Percentiles rank a stretch among this genome's conserved stretches.
Evolutionary conservation across 2,888 invertebrate species (phyloP).

Genomic region (Drosophila koepferae): DNA sequence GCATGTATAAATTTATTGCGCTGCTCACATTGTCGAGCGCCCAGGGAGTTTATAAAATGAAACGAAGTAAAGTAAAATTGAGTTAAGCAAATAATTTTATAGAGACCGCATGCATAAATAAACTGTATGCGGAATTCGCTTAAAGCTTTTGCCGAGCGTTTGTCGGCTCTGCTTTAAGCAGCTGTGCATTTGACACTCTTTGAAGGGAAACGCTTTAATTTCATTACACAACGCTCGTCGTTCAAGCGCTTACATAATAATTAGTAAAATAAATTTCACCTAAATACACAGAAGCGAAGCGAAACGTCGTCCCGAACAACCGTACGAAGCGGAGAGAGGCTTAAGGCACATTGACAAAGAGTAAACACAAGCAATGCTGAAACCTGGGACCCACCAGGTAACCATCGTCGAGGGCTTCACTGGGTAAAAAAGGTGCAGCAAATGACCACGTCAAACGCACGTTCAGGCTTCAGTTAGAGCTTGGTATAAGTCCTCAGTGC

Average conservation of each 20-base stretch:
- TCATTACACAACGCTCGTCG: slow-evolving; percentile 59
- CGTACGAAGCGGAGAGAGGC: not conserved
- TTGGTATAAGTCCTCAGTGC: slow-evolving; percentile 50
- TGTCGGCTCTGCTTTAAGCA: slow-evolving; percentile 6
- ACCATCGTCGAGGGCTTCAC: slow-evolving; percentile 10
- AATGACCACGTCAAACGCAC: slow-evolving; percentile 76
- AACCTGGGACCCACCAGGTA: slow-evolving; percentile 21
- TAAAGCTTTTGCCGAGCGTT: not conserved
- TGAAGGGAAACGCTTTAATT: slow-evolving; percentile 64
- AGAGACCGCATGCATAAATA: slow-evolving; percentile 8
- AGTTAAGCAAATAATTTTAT: slow-evolving; percentile 35
- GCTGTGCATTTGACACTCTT: slow-evolving; percentile 12
- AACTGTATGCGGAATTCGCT: not conserved
- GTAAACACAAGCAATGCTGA: slow-evolving; percentile 43
- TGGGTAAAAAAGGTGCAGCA: slow-evolving; percentile 55
- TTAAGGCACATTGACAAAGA: slow-evolving; percentile 29
- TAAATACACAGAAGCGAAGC: slow-evolving; percentile 60
- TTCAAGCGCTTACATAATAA: slow-evolving; percentile 73
- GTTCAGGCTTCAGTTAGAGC: slow-evolving; percentile 64
- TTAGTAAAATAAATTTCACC: slow-evolving; percentile 79
- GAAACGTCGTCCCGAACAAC: not conserved
- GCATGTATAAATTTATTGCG: slow-evolving; percentile 67
- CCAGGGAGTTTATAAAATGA: slow-evolving; percentile 49
- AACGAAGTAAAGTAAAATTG: slow-evolving; percentile 43
- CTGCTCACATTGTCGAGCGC: slow-evolving; percentile 45